Evolutionary conservation across 2,888 invertebrate species (phyloP).

Genomic region (Sinopyrophorus schimmeli): DNA sequence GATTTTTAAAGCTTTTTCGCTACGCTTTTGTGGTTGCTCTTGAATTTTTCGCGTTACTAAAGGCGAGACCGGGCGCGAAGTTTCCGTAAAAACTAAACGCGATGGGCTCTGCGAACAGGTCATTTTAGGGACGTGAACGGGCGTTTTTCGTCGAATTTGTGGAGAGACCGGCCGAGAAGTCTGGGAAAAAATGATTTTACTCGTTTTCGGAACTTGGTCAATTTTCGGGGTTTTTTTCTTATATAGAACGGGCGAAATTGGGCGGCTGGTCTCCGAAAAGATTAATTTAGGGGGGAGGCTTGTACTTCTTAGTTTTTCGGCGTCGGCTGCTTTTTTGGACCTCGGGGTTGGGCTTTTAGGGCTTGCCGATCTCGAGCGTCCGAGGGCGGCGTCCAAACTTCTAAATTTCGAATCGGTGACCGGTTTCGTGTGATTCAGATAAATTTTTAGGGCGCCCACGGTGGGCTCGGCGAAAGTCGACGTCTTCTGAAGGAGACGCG

Average conservation of each 20-base stretch:
- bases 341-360: conserved; percentile 66
- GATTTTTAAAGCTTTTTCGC: no score
- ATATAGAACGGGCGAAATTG: conserved; percentile 53
- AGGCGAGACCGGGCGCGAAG: conserved; percentile 38
- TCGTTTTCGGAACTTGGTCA: conserved; percentile 1
- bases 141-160: neutral
- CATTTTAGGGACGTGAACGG: no score
- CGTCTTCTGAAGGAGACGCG: conserved; percentile 64
- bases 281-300: conserved; percentile 58
- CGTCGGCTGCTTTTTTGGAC: conserved; percentile 40
- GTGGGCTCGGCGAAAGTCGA: conserved; percentile 58
- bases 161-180: conserved; percentile 46
- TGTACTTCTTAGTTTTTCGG: conserved; percentile 53
- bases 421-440: conserved; percentile 69
- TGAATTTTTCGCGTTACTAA: no score
- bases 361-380: conserved; percentile 60
- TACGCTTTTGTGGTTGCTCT: no score
- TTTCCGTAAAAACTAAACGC: conserved; percentile 10
- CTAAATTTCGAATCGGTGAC: conserved; percentile 74
- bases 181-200: conserved; percentile 51
- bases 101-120: no score
- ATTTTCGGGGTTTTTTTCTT: no score
- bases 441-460: conserved; percentile 62
- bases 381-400: conserved; percentile 61
- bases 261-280: conserved; percentile 57